Conservation (phyloP, 1,140 invertebrate genomes). For the Myzus persicae region DNA sequence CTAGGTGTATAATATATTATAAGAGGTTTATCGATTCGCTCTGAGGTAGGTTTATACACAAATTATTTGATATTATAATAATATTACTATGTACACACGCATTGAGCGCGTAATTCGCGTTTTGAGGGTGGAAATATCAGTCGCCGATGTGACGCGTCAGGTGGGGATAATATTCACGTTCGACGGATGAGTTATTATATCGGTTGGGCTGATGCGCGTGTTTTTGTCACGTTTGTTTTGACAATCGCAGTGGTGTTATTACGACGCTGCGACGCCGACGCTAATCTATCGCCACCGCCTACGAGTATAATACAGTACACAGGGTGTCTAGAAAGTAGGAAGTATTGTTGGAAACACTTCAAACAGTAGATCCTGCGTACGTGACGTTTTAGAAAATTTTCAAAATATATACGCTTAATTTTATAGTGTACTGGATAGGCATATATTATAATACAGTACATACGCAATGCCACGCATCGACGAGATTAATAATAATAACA, state of each 20-base stretch:
- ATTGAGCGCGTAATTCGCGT: neutral
- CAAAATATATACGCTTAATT: too few species aligned
- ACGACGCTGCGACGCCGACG: neutral
- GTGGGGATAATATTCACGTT: neutral
- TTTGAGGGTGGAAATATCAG: neutral
- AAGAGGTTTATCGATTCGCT: neutral
- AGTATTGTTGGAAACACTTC: neutral
- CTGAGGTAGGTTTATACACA: too few species aligned
- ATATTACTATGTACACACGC: too few species aligned
- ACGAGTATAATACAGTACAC: neutral
- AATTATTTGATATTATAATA: too few species aligned
- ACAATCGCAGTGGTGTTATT: neutral
- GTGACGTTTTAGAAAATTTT: neutral
- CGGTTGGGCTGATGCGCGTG: neutral
- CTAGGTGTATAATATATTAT: too few species aligned
- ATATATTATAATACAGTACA: too few species aligned
- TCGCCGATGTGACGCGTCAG: neutral
- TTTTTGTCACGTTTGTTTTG: slow-evolving; percentile 12
- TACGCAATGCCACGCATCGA: too few species aligned
- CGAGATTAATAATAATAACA: too few species aligned
- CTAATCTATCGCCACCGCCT: neutral
- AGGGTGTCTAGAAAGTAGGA: neutral
- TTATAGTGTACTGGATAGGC: neutral
- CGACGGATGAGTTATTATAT: neutral
- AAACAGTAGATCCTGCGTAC: neutral